Conservation (phyloP, 1,140 invertebrate species). For the Hestina assimilis region DNA sequence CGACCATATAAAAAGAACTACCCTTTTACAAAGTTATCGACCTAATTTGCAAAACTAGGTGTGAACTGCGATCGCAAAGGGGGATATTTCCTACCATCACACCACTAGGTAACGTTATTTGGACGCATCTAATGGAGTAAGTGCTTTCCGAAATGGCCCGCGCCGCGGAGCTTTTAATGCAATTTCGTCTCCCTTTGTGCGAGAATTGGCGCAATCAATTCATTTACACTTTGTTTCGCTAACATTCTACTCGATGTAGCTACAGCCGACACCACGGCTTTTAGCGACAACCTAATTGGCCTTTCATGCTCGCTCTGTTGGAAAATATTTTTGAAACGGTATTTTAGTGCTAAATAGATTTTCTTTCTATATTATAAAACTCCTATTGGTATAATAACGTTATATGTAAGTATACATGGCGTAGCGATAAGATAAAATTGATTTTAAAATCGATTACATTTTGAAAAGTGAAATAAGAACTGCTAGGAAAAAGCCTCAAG, state of each 20-base stretch:
- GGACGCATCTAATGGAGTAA: slow-evolving; percentile 72
- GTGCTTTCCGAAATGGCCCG: slow-evolving; percentile 72
- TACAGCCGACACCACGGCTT: slow-evolving; percentile 49
- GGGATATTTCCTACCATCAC: slow-evolving; percentile 41
- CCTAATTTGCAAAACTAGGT: slow-evolving; percentile 34
- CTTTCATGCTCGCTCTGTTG: slow-evolving; percentile 41
- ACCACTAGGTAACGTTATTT: slow-evolving; percentile 67
- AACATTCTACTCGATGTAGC: slow-evolving; percentile 48
- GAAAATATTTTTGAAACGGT: slow-evolving; percentile 37
- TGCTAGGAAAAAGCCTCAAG: too few species aligned
- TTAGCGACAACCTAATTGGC: slow-evolving; percentile 63
- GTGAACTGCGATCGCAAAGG: slow-evolving; percentile 13
- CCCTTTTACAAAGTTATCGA: slow-evolving; percentile 22
- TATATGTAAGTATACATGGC: too few species aligned
- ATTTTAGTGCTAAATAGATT: slow-evolving; percentile 11
- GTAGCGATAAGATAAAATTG: too few species aligned
- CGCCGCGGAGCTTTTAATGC: slow-evolving; percentile 74
- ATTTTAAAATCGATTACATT: too few species aligned
- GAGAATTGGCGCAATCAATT: slow-evolving; percentile 75
- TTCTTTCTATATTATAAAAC: too few species aligned
- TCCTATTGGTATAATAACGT: too few species aligned
- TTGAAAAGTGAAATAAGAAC: too few species aligned
- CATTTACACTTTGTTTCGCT: slow-evolving; percentile 78
- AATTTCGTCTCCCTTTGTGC: slow-evolving; percentile 71
- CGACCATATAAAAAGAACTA: background rate